Evolutionary conservation across 92 coral and sea anemone species (phyloP).

Genomic region (Chrysogorgia sp.): DNA sequence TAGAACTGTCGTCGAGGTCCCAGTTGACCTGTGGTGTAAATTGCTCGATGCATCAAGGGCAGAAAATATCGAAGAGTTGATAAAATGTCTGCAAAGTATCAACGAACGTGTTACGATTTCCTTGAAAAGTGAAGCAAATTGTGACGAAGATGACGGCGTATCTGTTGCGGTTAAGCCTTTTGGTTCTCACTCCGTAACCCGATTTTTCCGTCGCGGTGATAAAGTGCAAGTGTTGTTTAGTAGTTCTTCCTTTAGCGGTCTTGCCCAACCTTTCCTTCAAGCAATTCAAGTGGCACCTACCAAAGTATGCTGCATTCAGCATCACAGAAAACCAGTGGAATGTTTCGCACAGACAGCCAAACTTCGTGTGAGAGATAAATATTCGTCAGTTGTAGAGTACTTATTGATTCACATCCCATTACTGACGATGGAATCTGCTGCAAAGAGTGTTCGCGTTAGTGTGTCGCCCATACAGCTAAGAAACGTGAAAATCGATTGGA

Average conservation of each 20-base stretch:
- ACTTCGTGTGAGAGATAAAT: conserved; percentile 31
- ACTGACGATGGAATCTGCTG: conserved; percentile 74
- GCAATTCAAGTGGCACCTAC: conserved; percentile 66
- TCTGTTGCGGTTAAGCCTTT: conserved; percentile 4
- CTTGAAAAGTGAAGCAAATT: neutral
- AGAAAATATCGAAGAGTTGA: neutral
- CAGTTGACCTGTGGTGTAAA: conserved; percentile 31
- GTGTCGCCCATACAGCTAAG: conserved; percentile 45
- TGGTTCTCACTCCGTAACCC: conserved; percentile 33
- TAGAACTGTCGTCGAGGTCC: conserved; percentile 4
- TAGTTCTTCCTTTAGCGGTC: conserved; percentile 67
- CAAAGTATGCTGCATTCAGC: conserved; percentile 71
- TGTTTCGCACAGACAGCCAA: conserved; percentile 50
- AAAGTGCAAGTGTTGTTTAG: conserved; percentile 60
- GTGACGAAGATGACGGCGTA: neutral
- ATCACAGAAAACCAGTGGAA: conserved; percentile 69
- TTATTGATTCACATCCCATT: conserved; percentile 77
- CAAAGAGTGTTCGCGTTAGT: conserved; percentile 57
- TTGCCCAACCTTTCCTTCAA: conserved; percentile 76
- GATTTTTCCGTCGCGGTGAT: conserved; percentile 67
- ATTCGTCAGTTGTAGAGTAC: conserved; percentile 67
- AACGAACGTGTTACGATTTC: conserved; percentile 22
- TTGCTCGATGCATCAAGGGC: conserved; percentile 4
- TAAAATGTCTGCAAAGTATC: conserved; percentile 15
- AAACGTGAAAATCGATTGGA: conserved; percentile 53